Conservation (phyloP, 92 coral and sea anemone species). For the Bergia sp. region DNA sequence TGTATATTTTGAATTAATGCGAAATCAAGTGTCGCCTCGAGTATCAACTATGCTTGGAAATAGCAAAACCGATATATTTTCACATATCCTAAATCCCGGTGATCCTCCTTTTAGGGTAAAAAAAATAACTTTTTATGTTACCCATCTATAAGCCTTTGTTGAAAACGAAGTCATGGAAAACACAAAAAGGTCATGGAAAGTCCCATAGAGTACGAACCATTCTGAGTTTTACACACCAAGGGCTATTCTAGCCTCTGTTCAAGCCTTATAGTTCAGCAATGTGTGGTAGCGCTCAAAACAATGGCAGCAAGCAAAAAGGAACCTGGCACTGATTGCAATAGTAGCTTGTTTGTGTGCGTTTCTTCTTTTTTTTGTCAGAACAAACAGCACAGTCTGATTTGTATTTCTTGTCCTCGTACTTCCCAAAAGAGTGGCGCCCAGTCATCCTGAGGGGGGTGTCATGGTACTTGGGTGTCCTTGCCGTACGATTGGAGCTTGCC, state of each 20-base stretch:
- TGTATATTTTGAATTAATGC: too few relatives aligned
- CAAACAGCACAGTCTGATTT: slow-evolving; percentile 56
- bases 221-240: too few relatives aligned
- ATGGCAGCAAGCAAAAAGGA: slow-evolving; percentile 63
- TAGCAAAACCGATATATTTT: too few relatives aligned
- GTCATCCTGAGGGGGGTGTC: neutral
- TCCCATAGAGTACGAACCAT: too few relatives aligned
- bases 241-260: neutral
- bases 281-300: slow-evolving; percentile 33
- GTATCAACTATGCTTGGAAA: too few relatives aligned
- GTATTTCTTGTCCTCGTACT: slow-evolving; percentile 41
- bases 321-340: slow-evolving; percentile 57
- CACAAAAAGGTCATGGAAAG: too few relatives aligned
- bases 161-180: too few relatives aligned
- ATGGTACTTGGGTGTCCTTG: neutral
- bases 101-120: too few relatives aligned
- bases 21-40: too few relatives aligned
- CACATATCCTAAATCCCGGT: too few relatives aligned
- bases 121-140: too few relatives aligned
- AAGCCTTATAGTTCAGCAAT: slow-evolving; percentile 46
- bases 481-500: neutral
- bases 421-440: slow-evolving; percentile 22
- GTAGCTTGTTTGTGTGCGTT: slow-evolving; percentile 60
- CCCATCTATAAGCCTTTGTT: too few relatives aligned
- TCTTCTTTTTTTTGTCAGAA: slow-evolving; percentile 44